Base-by-base conservation (phyloP, 2,797 vertebrate species). In the Diplodus sargus region DNA sequence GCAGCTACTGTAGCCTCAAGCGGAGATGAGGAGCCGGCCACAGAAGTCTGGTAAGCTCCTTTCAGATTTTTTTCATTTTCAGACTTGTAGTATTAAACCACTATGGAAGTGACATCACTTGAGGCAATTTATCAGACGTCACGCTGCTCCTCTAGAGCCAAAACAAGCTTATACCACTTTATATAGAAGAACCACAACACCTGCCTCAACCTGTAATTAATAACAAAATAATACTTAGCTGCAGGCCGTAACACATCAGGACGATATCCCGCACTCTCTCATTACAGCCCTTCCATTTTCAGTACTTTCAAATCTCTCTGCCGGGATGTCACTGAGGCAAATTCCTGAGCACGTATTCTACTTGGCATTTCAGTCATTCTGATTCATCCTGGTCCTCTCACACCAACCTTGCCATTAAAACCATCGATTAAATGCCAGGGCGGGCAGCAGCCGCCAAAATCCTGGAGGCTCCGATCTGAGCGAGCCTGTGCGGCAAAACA, bases 261-360 rank as follows among this genome's bases (percentile, higher is more conserved):
- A 20, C 45, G 28, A 56, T 43, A 34, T 43, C 51, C 52, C 14
- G 0, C 22, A 25, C 39, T 25, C 22, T 25, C 23, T 47, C 8
- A 16, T 25, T 45, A 4, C 11, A 62, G 9, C 23, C 13, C 14
- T 53, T 43, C 15, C 28, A 54, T 25, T 59, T 4, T 20, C 23
- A 22, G 28, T 42, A 18, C n/a, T 67, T 69, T 58, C 59, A 80
- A 72, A 60, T 57, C 54, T 66, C 60, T 63, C 30, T 39, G 34
- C 16, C 25, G 9, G 9, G 18, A 39, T 43, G 11, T 18, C 14
- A 49, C 16, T 3, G 14, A 45, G 22, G 47, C 42, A 54, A n/a
- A 73, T 81, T 76, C 52, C 51, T 9, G n/a, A 14, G 49, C 28
- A 51, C 57, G 39, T 9, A 43, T 18, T 53, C 17, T 34, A 20